Percentiles rank a stretch among this genome's conserved stretches.
Conservation (phyloP, 2,797 vertebrate genomes). For the Anguilla pacifica region DNA sequence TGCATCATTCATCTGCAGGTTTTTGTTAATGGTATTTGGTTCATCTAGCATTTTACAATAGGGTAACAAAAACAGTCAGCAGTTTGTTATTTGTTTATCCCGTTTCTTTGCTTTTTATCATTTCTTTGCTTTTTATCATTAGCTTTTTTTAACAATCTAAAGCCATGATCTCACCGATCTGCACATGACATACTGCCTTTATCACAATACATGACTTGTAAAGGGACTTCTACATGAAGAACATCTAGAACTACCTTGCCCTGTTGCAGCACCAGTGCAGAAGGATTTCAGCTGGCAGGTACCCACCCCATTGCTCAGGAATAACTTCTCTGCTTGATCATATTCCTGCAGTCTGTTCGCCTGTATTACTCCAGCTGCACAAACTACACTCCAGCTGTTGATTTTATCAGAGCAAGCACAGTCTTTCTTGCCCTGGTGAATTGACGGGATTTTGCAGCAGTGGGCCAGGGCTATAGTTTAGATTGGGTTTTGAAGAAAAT, state of each 20-base stretch:
- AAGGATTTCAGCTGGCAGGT: neutral
- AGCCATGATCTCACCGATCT: neutral
- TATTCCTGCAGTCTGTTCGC: neutral
- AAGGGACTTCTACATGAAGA: neutral
- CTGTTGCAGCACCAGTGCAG: neutral
- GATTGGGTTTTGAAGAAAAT: too few relatives aligned
- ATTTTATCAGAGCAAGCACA: too few relatives aligned
- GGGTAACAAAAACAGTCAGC: neutral
- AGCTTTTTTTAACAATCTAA: neutral
- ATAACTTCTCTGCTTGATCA: neutral
- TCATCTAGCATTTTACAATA: neutral
- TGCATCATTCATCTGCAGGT: slow-evolving; percentile 32
- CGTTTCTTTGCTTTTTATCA: neutral
- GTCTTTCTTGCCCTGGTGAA: too few relatives aligned
- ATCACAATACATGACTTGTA: neutral
- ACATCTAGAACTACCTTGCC: neutral
- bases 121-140: neutral
- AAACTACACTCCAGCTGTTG: too few relatives aligned
- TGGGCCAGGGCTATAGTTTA: too few relatives aligned
- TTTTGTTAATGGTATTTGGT: slow-evolving; percentile 2
- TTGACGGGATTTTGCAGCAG: too few relatives aligned
- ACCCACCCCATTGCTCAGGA: neutral
- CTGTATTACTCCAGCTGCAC: neutral
- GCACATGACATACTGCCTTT: neutral
- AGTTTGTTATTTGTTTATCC: too few relatives aligned